These are phyloP conservation scores for Galeopsomyia nigrocyanea DNA, from an alignment of 2,888 invertebrate species.

Conservation along the genomic window DNA sequence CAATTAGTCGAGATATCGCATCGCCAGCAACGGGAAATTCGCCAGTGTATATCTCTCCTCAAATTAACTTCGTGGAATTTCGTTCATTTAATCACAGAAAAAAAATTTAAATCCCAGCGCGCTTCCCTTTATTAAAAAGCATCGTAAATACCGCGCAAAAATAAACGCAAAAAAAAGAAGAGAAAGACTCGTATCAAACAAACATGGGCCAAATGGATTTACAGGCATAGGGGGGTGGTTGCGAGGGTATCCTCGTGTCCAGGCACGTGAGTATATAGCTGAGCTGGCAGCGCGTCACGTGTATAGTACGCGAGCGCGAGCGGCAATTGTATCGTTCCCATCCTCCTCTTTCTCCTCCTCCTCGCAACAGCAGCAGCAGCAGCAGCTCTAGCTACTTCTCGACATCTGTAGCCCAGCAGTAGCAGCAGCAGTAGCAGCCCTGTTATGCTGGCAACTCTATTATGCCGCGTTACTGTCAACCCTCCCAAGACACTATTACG, in stretches of 20 bases:
- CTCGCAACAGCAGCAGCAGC: neutral
- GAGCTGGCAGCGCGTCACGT: slow-evolving; percentile 34
- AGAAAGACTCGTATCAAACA: slow-evolving; percentile 52
- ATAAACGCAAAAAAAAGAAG: neutral
- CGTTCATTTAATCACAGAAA: too few species aligned
- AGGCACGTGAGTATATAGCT: neutral
- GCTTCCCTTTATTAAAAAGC: too few species aligned
- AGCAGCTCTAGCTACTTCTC: neutral
- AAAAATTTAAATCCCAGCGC: too few species aligned
- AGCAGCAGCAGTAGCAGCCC: neutral
- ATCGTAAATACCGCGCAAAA: too few species aligned
- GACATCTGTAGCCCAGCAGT: slow-evolving; percentile 21
- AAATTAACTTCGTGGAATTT: too few species aligned
- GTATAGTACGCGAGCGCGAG: slow-evolving; percentile 11
- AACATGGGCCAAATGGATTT: slow-evolving; percentile 51
- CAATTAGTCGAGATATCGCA: too few species aligned
- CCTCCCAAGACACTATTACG: slow-evolving; percentile 9
- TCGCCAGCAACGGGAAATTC: too few species aligned
- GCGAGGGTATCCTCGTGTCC: neutral
- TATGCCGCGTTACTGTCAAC: slow-evolving; percentile 3
- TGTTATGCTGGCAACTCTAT: slow-evolving; percentile 4
- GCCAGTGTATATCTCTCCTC: too few species aligned
- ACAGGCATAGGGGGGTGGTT: slow-evolving; percentile 28
- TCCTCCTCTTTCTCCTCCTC: neutral
- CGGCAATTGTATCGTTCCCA: slow-evolving; percentile 26